A percentile compares a stretch with the other conserved stretches of the same genome.
phyloP scores from a whole-genome alignment of 2,113 vertebrate species.

The Tachysurus vachellii region DNA sequence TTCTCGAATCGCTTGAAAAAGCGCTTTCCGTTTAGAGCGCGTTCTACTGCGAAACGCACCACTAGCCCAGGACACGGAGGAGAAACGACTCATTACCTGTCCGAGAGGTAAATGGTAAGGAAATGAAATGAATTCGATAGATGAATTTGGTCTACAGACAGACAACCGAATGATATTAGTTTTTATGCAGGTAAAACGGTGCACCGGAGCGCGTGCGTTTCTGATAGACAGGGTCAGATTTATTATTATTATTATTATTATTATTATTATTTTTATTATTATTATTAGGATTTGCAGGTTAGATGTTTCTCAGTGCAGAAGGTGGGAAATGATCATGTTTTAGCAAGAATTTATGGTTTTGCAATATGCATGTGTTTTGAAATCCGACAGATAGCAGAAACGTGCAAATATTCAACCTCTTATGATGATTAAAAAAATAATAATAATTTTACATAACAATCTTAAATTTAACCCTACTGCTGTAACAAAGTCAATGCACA shows the following conservation, averaged over 20 bases:
- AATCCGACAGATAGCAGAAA: neutral
- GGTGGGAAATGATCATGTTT: neutral
- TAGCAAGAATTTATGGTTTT: neutral
- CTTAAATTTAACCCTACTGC: neutral
- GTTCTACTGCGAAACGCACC: neutral
- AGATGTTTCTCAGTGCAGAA: neutral
- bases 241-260: neutral
- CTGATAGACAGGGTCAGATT: neutral
- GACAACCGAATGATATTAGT: neutral
- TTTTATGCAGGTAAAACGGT: neutral
- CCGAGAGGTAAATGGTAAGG: neutral
- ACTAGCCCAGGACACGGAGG: neutral
- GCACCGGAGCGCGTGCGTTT: neutral
- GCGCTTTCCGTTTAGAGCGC: constrained; percentile 13
- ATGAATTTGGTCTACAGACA: neutral
- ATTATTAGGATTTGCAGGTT: neutral
- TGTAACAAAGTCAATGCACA: neutral
- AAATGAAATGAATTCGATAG: neutral
- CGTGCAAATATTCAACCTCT: neutral
- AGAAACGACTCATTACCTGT: neutral
- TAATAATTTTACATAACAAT: neutral
- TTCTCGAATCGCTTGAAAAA: constrained; percentile 19
- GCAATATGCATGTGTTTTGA: neutral
- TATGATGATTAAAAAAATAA: neutral
- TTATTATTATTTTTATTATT: neutral